These are phyloP conservation scores for Heteropelma amictum DNA, from an alignment of 2,888 invertebrate species.

Conservation along the genomic window DNA sequence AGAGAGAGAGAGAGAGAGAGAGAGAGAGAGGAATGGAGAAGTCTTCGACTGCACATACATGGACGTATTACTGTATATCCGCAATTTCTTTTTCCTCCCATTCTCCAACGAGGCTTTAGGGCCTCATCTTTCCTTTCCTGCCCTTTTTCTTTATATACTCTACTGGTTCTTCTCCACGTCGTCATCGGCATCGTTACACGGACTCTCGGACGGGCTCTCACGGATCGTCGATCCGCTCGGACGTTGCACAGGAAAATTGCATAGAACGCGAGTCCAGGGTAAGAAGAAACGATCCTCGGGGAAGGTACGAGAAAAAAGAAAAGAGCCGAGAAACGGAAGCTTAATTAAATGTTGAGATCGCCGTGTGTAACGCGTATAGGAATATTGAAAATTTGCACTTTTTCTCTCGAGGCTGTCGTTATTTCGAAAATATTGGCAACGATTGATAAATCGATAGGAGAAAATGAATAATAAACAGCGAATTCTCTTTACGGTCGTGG, in stretches of 20 bases:
- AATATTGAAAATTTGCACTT: not conserved
- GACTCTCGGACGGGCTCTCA: conserved; percentile 18
- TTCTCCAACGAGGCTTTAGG: conserved; percentile 12
- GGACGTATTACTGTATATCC: not conserved
- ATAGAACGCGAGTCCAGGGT: conserved; percentile 13
- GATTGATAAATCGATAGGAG: too few species aligned
- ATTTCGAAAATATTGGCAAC: too few species aligned
- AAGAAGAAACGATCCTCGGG: not conserved
- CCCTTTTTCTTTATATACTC: not conserved
- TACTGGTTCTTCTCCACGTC: not conserved
- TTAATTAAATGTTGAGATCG: not conserved
- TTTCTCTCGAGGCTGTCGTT: not conserved
- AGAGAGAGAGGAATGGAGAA: not conserved
- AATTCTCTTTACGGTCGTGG: too few species aligned
- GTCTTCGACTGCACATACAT: too few species aligned
- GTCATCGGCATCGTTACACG: conserved; percentile 8
- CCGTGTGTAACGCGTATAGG: not conserved
- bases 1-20: not conserved
- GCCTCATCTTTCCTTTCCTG: conserved; percentile 2
- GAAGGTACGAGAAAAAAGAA: not conserved
- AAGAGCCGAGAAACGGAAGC: not conserved
- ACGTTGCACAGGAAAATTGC: conserved; percentile 33
- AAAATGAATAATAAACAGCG: too few species aligned
- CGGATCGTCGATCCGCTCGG: conserved; percentile 23
- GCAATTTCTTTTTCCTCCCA: not conserved